phyloP scores from a whole-genome alignment of 2,888 invertebrate genomes.

The Diachrysia chrysitis region DNA sequence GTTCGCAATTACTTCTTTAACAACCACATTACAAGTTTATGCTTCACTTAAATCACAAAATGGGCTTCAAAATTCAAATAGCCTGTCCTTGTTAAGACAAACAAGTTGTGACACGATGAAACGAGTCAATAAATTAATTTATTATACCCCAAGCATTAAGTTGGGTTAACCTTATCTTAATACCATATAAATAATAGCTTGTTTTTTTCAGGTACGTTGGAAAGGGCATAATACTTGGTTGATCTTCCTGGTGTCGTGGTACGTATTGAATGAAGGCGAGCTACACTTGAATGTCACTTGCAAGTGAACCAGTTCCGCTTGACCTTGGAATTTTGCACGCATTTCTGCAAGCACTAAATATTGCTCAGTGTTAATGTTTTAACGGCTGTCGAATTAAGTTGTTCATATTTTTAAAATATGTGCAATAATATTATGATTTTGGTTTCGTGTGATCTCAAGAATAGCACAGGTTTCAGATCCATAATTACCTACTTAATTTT shows the following conservation, averaged over 20 bases:
- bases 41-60: background rate
- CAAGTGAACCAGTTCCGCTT: slow-evolving; percentile 69
- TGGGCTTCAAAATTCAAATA: background rate
- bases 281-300: slow-evolving; percentile 73
- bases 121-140: background rate
- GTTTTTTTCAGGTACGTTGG: slow-evolving; percentile 56
- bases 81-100: slow-evolving; percentile 5
- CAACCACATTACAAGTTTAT: background rate
- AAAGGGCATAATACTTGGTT: slow-evolving; percentile 51
- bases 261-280: slow-evolving; percentile 64
- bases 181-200: slow-evolving; percentile 30
- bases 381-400: background rate
- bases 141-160: background rate
- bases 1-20: background rate
- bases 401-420: background rate
- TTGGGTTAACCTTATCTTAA: background rate
- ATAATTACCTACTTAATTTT: too few species aligned
- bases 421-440: background rate
- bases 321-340: slow-evolving; percentile 66
- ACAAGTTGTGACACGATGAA: background rate
- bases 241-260: slow-evolving; percentile 49
- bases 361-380: background rate
- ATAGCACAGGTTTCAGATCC: background rate
- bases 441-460: background rate
- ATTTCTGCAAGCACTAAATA: slow-evolving; percentile 12